These are phyloP conservation scores for Bedellia somnulentella DNA, from an alignment of 2,888 invertebrate genomes.

Conservation along the genomic window DNA sequence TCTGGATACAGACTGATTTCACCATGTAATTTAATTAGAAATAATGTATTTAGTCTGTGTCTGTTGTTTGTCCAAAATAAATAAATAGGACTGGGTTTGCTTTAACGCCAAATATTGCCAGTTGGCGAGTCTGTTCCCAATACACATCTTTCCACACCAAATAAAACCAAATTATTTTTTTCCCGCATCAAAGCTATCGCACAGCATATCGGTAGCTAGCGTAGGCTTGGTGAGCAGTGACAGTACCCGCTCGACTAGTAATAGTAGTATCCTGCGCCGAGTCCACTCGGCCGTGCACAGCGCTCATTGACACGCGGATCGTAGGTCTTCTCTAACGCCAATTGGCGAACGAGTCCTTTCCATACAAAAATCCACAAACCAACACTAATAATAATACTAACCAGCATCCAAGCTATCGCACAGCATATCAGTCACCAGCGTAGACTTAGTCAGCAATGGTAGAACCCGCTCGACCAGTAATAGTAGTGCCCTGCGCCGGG, in stretches of 20 bases:
- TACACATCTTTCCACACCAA: too few relatives aligned
- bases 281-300: conserved; percentile 59
- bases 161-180: background rate
- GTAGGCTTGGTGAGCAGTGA: conserved; percentile 79
- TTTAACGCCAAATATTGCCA: too few relatives aligned
- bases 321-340: too few relatives aligned
- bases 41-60: too few relatives aligned
- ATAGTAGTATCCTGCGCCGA: conserved; percentile 77
- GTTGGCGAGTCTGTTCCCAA: too few relatives aligned
- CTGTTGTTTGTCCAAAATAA: too few relatives aligned
- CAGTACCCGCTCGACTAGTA: conserved; percentile 81
- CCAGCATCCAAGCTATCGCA: conserved; percentile 86
- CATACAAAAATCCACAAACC: too few relatives aligned
- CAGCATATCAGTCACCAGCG: conserved; percentile 87
- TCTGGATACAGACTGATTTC: too few relatives aligned
- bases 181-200: background rate
- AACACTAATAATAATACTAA: too few relatives aligned
- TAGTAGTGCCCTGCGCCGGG: conserved; percentile 78
- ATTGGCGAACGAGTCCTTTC: too few relatives aligned
- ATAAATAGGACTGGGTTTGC: too few relatives aligned
- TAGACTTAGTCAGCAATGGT: conserved; percentile 77
- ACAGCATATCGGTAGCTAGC: conserved; percentile 85
- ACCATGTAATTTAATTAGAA: too few relatives aligned
- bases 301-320: conserved; percentile 73
- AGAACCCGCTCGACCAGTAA: conserved; percentile 82